Evolutionary conservation across 1,140 invertebrate genomes (phyloP), one percentile per base, ranked within the genome.

Genomic region (Drosophila subpulchrella): DNA sequence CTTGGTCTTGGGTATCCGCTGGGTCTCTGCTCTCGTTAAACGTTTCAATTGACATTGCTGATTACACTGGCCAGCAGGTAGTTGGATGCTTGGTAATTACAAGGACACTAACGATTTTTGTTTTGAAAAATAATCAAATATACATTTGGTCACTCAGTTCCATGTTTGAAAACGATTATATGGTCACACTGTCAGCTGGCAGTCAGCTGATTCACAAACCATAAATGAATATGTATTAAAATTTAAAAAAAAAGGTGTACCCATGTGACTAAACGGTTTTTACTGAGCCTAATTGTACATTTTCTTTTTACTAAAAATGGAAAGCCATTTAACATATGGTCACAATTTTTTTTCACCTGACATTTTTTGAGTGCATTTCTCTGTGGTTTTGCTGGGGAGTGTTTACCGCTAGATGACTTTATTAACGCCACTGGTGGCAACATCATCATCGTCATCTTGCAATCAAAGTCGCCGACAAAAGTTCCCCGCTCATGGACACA

Each of bases 341-440:
- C 27, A 12, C 7, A 10, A 50, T 13, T 20, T 24, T 8, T 24
- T 8, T n/a, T 20, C 27, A 8, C 11, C 24, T 55, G 8, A 8
- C 38, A 13, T 20, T 58, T 58, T 42, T n/a, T 27, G 46, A 51
- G 27, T 66, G 57, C 3, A 32, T 7, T 12, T 13, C 11, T 8
- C 2, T 11, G n/a, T 15, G 32, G n/a, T 46, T 51, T 60, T 24
- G 41, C 44, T 24, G 68, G 30, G 42, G 34, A 78, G 76, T 79
- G 78, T 66, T 75, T 60, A 82, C 75, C 79, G 79, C 83, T 82
- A 88, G 83, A 88, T 88, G 83, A 75, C 79, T 89, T 89, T 88
- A 89, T 88, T 84, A 89, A 88, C 77, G 56, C 81, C 63, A 65
- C 71, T 70, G 77, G 59, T 65, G 60, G 57, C 60, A 70, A 62